phyloP scores from a whole-genome alignment of 1,140 invertebrate species.

The Psix sp. region DNA sequence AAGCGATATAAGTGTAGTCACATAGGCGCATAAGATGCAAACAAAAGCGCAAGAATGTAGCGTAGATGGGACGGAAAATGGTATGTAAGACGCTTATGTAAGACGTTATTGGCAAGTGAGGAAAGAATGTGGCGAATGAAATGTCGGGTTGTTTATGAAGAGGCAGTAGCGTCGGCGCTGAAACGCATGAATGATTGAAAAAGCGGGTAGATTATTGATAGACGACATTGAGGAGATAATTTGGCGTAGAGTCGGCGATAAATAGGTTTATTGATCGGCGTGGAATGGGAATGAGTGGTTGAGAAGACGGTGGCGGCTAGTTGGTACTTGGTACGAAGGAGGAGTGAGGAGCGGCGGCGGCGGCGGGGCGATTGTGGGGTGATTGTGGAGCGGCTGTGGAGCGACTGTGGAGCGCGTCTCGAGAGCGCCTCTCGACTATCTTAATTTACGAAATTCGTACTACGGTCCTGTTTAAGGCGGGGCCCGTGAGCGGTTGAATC shows the following conservation, averaged over 20 bases:
- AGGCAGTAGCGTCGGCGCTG: too few species aligned
- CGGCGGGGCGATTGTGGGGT: constrained; percentile 27
- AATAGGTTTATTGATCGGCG: constrained; percentile 7
- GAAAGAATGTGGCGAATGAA: too few species aligned
- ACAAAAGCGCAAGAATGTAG: too few species aligned
- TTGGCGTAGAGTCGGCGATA: too few species aligned
- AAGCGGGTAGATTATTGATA: too few species aligned
- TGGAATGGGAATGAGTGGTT: constrained; percentile 7
- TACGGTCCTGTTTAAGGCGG: constrained; percentile 73
- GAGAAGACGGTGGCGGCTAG: not conserved
- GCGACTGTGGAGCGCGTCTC: constrained; percentile 18
- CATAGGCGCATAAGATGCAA: too few species aligned
- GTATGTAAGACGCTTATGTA: too few species aligned
- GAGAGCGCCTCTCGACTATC: constrained; percentile 31
- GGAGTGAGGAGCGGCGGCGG: not conserved
- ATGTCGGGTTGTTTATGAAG: too few species aligned
- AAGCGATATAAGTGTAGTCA: too few species aligned
- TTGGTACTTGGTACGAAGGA: constrained; percentile 3
- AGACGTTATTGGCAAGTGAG: too few species aligned
- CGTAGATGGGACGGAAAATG: too few species aligned
- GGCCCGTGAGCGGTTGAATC: constrained; percentile 73
- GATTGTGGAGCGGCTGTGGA: constrained; percentile 13
- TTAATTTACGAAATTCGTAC: constrained; percentile 61
- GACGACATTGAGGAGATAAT: not conserved
- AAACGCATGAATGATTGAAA: too few species aligned